These are phyloP conservation scores for Dynastes grantii DNA, from an alignment of 2,888 invertebrate genomes.

Conservation along the genomic window DNA sequence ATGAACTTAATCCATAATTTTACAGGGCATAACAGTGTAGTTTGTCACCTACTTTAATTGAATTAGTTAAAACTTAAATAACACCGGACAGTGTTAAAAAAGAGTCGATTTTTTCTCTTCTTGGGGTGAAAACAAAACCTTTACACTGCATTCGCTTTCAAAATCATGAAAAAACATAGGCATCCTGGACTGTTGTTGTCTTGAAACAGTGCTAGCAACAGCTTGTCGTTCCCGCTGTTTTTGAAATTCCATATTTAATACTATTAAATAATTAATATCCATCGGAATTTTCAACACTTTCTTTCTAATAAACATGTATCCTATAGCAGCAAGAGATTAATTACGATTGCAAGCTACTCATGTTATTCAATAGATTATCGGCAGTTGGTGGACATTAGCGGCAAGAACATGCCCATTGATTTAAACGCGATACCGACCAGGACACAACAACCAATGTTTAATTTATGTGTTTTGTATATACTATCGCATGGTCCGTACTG, in stretches of 20 bases:
- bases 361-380: constrained; percentile 29
- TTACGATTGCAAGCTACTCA: constrained; percentile 32
- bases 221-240: background rate
- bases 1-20: too few relatives aligned
- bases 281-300: constrained; percentile 5
- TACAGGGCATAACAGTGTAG: too few relatives aligned
- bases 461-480: background rate
- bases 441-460: constrained; percentile 11
- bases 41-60: too few relatives aligned
- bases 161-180: background rate
- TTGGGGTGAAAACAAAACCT: too few relatives aligned
- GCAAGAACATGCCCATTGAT: constrained; percentile 26
- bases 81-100: too few relatives aligned
- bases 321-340: background rate
- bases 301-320: constrained; percentile 15
- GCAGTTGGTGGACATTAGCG: background rate
- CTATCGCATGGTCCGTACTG: background rate
- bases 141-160: background rate
- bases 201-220: background rate
- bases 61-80: too few relatives aligned
- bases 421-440: constrained; percentile 4
- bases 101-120: too few relatives aligned
- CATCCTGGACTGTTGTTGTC: background rate
- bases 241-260: constrained; percentile 6
- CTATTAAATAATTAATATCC: constrained; percentile 14